Evolutionary conservation across 2,113 vertebrate species (phyloP).

Genomic region (Gnathonemus longibarbis): DNA sequence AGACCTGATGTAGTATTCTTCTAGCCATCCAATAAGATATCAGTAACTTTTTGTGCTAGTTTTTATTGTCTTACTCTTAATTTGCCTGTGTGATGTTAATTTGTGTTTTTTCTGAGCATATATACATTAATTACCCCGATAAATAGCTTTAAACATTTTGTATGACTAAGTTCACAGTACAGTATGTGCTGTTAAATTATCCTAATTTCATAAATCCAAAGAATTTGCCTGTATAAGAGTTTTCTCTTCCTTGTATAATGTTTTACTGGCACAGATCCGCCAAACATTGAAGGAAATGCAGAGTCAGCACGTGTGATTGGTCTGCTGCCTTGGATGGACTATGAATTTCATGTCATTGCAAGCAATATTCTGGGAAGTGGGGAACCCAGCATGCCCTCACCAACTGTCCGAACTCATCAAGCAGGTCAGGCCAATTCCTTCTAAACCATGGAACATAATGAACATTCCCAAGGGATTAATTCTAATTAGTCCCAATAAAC

Average conservation of each 20-base stretch:
- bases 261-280: constrained; percentile 61
- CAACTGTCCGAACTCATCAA: constrained; percentile 77
- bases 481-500: background rate
- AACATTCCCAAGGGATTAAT: background rate
- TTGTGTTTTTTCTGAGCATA: background rate
- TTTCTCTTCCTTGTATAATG: background rate
- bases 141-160: background rate
- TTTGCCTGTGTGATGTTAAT: background rate
- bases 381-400: constrained; percentile 83
- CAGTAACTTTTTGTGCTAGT: background rate
- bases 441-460: background rate
- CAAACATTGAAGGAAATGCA: constrained; percentile 85
- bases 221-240: background rate
- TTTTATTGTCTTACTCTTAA: background rate
- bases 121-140: background rate
- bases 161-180: background rate
- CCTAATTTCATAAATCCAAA: background rate
- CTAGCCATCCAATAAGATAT: background rate
- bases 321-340: constrained; percentile 92
- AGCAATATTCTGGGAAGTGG: constrained; percentile 91
- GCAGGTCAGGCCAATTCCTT: constrained; percentile 64
- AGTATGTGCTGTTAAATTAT: background rate
- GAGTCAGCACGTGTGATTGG: constrained; percentile 78
- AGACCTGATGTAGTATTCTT: background rate
- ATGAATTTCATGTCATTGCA: constrained; percentile 85